A percentile compares a stretch with the other conserved stretches of the same genome.
phyloP scores from a whole-genome alignment of 2,113 vertebrate species.

The Craseonycteris thonglongyai region DNA sequence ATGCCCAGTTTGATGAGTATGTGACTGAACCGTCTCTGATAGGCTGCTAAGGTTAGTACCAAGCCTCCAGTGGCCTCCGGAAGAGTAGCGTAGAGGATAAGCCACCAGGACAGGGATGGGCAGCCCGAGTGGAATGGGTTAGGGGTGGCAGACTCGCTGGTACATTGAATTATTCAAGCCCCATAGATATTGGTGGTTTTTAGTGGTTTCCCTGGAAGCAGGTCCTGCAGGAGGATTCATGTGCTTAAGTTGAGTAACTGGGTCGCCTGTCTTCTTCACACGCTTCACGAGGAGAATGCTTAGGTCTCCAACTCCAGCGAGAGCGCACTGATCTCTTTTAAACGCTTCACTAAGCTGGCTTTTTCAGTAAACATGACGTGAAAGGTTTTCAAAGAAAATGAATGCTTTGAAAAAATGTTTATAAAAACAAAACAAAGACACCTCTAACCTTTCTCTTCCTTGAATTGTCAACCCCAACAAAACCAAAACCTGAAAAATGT shows the following conservation, averaged over 20 bases:
- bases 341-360: not conserved
- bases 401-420: not conserved
- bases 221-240: not conserved
- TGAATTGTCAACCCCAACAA: not conserved
- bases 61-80: not conserved
- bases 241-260: not conserved
- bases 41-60: not conserved
- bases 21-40: not conserved
- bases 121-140: not conserved
- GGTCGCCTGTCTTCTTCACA: not conserved
- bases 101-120: too few relatives aligned
- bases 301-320: not conserved
- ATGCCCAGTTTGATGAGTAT: not conserved
- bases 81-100: not conserved
- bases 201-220: not conserved
- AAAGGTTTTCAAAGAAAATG: not conserved
- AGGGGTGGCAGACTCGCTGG: accelerated
- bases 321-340: not conserved
- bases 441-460: not conserved
- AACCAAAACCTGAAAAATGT: not conserved
- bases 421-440: not conserved
- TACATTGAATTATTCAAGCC: not conserved
- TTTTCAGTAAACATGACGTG: not conserved
- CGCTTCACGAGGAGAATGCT: not conserved
- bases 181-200: not conserved